Percentiles rank a stretch among this genome's conserved stretches.
Evolutionary conservation across 2,888 invertebrate genomes (phyloP).

Genomic region (Dryococelus australis): DNA sequence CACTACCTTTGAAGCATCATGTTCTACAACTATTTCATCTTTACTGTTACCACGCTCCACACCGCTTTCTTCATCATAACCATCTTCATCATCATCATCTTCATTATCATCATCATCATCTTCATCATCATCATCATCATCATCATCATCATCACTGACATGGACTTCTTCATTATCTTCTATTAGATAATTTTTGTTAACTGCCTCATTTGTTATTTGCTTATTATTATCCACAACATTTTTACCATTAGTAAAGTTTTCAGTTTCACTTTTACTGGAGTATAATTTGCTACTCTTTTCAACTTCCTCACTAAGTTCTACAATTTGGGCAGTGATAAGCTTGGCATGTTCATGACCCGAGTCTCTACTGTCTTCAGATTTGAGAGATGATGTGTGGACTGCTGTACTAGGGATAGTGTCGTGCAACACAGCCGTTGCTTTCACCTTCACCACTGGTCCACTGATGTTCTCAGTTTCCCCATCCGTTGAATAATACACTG

Average conservation of each 20-base stretch:
- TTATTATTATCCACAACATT: no score
- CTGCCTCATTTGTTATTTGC: no score
- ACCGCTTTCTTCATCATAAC: conserved; percentile 43
- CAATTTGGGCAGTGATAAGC: background rate
- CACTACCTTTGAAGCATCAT: conserved; percentile 17
- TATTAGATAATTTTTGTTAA: background rate
- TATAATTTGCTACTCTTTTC: background rate
- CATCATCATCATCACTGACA: conserved; percentile 35
- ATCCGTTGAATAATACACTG: conserved; percentile 59
- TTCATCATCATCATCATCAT: conserved; percentile 43
- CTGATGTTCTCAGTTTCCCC: conserved; percentile 13
- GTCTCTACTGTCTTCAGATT: background rate
- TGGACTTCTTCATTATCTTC: conserved; percentile 33
- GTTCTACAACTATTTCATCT: conserved; percentile 12
- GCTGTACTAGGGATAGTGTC: background rate
- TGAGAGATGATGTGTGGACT: background rate
- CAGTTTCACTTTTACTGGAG: background rate
- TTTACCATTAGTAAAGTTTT: background rate
- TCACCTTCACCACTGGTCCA: background rate
- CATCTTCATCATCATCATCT: conserved; percentile 44
- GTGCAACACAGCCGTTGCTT: background rate
- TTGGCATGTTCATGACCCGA: background rate
- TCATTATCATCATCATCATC: conserved; percentile 43
- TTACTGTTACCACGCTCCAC: conserved; percentile 36
- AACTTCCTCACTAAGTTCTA: background rate